Base-by-base conservation (phyloP, 2,113 vertebrate species). In the Fulica atra region DNA sequence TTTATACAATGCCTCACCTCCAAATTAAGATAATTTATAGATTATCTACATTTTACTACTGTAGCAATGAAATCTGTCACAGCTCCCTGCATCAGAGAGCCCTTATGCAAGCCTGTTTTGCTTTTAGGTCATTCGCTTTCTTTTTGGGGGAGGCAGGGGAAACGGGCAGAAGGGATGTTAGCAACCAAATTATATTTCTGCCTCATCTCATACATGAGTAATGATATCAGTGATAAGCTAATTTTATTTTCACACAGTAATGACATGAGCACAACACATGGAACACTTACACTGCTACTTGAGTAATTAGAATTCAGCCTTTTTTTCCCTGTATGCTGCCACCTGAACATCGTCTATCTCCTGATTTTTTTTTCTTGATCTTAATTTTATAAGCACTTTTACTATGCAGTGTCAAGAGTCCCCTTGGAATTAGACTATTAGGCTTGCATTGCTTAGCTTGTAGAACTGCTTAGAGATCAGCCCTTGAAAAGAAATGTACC, bases 221-320 rank as follows among this genome's bases (percentile, higher is more conserved):
- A 97, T 91, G 63, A 69, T 74, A 87, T 89, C 42, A 61, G 68
- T 56, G 84, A 96, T 82, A 97, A 88, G 70, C 57, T 89, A 95
- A 93, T 97, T 96, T 95, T 94, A 86, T 95, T 95, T 97, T 87
- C 54, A 53, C 81, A 28, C 80, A 96, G 95, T 92, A 91, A 93
- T 53, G 25, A 28, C 14, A 53, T 53, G 51, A 53, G 28, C 50
- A 51, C 13, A 51, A 51, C 51, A 53, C 51, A 53, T 91, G 91
- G 72, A 89, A 48, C 76, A 84, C 65, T 93, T 95, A 93, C 68
- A n/a, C 31, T 73, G 68, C 78, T 92, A 95, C 87, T 97, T 82
- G 91, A 80, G 96, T 81, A 59, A 93, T 87, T 80, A 93, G 76
- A 89, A 95, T 96, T 89, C 72, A 96, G 70, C 48, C 68, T 93